A percentile compares a stretch with the other conserved stretches of the same genome.
Conservation (phyloP, 2,888 invertebrate genomes). For the Melieria omissa region DNA sequence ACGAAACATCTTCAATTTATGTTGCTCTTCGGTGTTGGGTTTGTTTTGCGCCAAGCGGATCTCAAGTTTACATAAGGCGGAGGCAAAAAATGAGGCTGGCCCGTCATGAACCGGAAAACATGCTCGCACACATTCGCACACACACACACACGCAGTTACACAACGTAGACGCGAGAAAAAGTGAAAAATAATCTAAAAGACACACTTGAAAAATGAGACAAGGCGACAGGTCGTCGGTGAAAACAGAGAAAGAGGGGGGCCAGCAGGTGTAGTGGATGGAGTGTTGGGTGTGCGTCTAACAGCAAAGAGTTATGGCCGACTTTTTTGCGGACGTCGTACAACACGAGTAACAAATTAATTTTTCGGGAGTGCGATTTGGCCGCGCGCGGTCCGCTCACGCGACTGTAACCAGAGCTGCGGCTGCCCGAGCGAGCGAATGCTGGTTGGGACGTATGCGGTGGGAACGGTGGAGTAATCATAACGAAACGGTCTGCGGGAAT, state of each 20-base stretch:
- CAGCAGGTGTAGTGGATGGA: conserved; percentile 33
- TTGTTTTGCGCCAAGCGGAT: conserved; percentile 2
- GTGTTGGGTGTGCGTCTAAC: conserved; percentile 37
- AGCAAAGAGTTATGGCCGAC: conserved; percentile 45
- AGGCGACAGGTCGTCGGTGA: conserved; percentile 9
- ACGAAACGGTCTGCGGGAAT: too few relatives aligned
- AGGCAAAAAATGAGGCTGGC: background rate
- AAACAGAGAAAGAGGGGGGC: too few relatives aligned
- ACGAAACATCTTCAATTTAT: conserved; percentile 34
- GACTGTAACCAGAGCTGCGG: too few relatives aligned
- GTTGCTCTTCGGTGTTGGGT: conserved; percentile 7
- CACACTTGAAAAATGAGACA: conserved; percentile 39
- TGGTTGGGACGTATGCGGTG: too few relatives aligned
- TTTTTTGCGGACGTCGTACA: conserved; percentile 36
- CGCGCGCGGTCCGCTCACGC: too few relatives aligned
- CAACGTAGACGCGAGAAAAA: background rate
- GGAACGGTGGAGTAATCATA: too few relatives aligned
- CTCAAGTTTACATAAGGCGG: conserved; percentile 23
- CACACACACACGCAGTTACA: conserved; percentile 1
- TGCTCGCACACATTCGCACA: too few relatives aligned
- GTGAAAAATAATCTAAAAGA: conserved; percentile 7
- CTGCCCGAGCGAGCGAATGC: background rate
- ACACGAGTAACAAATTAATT: conserved; percentile 58
- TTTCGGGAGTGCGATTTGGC: conserved; percentile 36
- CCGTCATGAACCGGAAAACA: background rate